Conservation (phyloP, 2,797 vertebrate species). For the Mergus octosetaceus region DNA sequence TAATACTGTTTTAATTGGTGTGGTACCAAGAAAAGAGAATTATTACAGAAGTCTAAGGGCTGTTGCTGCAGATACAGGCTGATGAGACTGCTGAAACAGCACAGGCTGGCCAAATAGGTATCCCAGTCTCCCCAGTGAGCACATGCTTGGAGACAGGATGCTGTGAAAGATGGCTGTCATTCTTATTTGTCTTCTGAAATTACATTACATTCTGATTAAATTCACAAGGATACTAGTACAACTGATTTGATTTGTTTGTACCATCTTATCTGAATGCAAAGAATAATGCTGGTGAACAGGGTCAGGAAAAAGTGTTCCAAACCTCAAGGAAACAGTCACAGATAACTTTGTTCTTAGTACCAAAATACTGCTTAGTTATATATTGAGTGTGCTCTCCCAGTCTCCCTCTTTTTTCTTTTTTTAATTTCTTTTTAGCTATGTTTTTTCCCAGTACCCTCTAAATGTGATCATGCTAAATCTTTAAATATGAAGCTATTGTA, state of each 20-base stretch:
- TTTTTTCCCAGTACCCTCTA: background rate
- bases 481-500: background rate
- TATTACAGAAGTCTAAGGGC: background rate
- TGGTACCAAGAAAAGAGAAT: background rate
- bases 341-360: background rate
- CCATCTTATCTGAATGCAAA: background rate
- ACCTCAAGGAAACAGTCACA: background rate
- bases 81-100: background rate
- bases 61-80: background rate
- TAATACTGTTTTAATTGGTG: background rate
- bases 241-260: background rate
- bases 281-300: background rate
- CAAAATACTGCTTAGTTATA: background rate
- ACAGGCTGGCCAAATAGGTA: background rate
- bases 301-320: background rate
- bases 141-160: background rate
- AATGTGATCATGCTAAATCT: background rate
- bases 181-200: background rate
- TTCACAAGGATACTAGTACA: background rate
- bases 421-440: background rate
- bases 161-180: background rate
- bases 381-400: background rate
- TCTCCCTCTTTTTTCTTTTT: background rate
- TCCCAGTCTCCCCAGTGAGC: background rate
- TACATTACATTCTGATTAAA: background rate